Evolutionary conservation across 2,113 vertebrate genomes (phyloP), one percentile per base, ranked within the genome.

Genomic region (Saccopteryx bilineata): DNA sequence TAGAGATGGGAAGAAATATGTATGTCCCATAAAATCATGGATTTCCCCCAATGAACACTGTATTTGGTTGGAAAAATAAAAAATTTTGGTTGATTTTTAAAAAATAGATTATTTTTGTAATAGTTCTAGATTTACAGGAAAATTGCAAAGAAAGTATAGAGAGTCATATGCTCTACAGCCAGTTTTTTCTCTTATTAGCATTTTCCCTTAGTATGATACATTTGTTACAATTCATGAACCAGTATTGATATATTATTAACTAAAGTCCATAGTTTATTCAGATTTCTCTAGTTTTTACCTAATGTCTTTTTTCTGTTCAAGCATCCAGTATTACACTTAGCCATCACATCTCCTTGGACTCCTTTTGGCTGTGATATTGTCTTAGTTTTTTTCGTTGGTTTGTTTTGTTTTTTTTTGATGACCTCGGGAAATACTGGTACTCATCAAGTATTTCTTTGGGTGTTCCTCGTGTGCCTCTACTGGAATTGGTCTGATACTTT

Each of bases 121-220:
- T 86, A 68, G 13, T 85, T 93, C 94, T 75, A 84, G 19, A 50
- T 93, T 93, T 91, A 60, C 15, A 82, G 61, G 93, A 81, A 87
- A 84, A 48, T 74, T 82, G 46, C 63, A 65, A 78, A 72, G 58
- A n/a, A 23, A 60, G 14, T 66, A 28, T 46, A 82, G 28, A 86
- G 21, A 88, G 10, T 33, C 15, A 46, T 66, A 24, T 58, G n/a
- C 4, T n/a, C 52, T 33, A n/a, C 2, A 52, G 12, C 21, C 79
- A 81, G 0, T 68, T 63, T 84, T 31, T 26, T 19, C 1, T 74
- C 46, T 88, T 75, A 48, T 60, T 66, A 82, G 56, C 58, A 39
- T 50, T 79, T 66, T 72, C 60, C 1, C 14, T 52, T 72, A 58
- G 15, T 65, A 52, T 33, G 15, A 50, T 61, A 15, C 9, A 33